Base-by-base conservation (phyloP, 1,140 invertebrate species). In the Amyelois transitella region DNA sequence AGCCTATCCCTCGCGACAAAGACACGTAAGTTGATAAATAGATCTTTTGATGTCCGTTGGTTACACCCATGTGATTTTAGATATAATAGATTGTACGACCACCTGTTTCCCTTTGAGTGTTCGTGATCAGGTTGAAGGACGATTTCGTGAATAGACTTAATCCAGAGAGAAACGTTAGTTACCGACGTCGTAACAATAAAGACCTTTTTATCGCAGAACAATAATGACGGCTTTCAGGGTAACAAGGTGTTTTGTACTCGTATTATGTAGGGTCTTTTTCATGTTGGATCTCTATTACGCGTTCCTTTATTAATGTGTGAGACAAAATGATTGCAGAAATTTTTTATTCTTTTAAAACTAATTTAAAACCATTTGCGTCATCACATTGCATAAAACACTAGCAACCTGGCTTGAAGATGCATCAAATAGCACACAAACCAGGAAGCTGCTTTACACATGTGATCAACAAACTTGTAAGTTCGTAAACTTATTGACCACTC, bases 1-100 rank as follows among this genome's bases (percentile, higher is more conserved):
- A 91, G 69, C 74, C 86, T 62, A 89, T 93, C 18, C 93, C 93
- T 0, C 81, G 77, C 22, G 91, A 87, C 55, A 94, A 93, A 81
- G 69, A 75, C 51, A 75, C 75, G 85, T 88, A 72, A 88, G 85
- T 87, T 72, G 74, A 78, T 77, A 75, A 71, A 69, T 73, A 43
- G 32, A 32, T 22, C 51, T 59, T 64, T 66, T 55, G 43, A 51
- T 53, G 25, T 53, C 17, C 25, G 14, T 51, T 8, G 4, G 1
- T 17, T 48, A 48, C 45, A 48, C 45, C 45, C n/a, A 48, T 19
- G 45, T 21, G 1, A n/a, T 6, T 2, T 43, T 21, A 45, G 18
- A 12, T 19, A 2, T 45, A 18, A 48, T 21, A 48, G 18, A 21
- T 60, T 45, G 18, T 45, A n/a, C 43, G 43, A 45, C 19, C 45